These are phyloP conservation scores for Ornithorhynchus anatinus DNA, from an alignment of 2,113 vertebrate species.

Conservation along the genomic window DNA sequence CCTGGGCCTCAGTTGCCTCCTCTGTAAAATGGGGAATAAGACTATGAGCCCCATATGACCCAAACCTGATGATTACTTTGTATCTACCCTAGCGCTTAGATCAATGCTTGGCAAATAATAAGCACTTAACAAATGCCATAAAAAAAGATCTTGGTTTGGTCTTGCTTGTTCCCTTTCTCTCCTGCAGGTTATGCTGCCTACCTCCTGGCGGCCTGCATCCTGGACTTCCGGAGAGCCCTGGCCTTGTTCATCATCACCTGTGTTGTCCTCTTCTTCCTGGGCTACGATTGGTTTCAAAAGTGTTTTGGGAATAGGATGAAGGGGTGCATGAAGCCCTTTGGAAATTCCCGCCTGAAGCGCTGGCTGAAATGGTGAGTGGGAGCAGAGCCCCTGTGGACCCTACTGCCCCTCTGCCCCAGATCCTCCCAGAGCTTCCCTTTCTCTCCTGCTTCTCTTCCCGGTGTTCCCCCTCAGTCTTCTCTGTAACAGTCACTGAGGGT, in stretches of 20 bases:
- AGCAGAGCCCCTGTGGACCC: not conserved
- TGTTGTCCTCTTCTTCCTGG: slow-evolving; percentile 65
- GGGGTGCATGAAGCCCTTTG: slow-evolving; percentile 64
- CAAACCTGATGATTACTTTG: no score
- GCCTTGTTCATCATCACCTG: slow-evolving; percentile 85
- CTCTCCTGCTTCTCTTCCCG: not conserved
- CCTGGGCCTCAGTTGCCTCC: no score
- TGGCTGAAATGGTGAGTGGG: slow-evolving; percentile 87
- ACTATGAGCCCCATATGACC: no score
- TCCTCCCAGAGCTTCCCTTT: not conserved
- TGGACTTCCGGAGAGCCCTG: slow-evolving; percentile 83
- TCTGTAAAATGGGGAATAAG: no score
- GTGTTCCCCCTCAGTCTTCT: not conserved
- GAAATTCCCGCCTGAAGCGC: slow-evolving; percentile 57
- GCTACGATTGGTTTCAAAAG: slow-evolving; percentile 72
- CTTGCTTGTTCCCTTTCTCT: not conserved
- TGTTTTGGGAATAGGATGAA: slow-evolving; percentile 72
- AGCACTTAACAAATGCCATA: no score
- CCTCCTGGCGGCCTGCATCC: slow-evolving; percentile 84
- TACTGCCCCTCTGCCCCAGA: not conserved
- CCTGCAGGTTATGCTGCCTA: slow-evolving; percentile 84
- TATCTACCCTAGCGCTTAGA: no score
- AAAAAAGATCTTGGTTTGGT: no score
- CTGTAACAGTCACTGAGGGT: not conserved
- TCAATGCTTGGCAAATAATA: no score